phyloP scores from a whole-genome alignment of 2,113 vertebrate species.

The Ochotona princeps region DNA sequence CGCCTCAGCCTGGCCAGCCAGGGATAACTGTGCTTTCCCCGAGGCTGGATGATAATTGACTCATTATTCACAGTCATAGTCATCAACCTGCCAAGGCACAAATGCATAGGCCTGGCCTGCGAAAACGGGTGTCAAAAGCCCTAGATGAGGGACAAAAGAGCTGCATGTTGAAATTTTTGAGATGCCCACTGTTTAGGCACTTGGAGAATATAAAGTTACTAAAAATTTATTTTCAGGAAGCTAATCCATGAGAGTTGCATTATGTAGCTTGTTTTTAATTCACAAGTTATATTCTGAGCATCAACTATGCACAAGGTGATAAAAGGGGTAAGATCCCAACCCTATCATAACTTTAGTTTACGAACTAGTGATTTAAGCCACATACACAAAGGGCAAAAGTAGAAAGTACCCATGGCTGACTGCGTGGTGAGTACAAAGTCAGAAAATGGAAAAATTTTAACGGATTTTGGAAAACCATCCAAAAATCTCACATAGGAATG shows the following conservation, averaged over 20 bases:
- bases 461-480: not conserved
- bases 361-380: not conserved
- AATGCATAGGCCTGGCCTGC: slow-evolving; percentile 50
- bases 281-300: not conserved
- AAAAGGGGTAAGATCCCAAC: not conserved
- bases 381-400: not conserved
- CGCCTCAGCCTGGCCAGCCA: slow-evolving; percentile 69
- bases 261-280: not conserved
- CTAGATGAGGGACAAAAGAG: slow-evolving; percentile 68
- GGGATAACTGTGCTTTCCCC: slow-evolving; percentile 73
- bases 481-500: not conserved
- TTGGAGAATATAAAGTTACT: slow-evolving; percentile 48
- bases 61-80: slow-evolving; percentile 83
- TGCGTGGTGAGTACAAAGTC: not conserved
- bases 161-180: slow-evolving; percentile 45
- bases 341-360: not conserved
- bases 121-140: slow-evolving; percentile 64
- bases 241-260: slow-evolving; percentile 38
- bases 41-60: slow-evolving; percentile 78
- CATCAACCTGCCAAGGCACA: slow-evolving; percentile 78
- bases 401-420: not conserved
- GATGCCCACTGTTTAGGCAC: slow-evolving; percentile 64
- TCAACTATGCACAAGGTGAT: not conserved
- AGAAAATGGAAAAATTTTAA: not conserved
- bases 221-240: slow-evolving; percentile 46